These are phyloP conservation scores for Apocheima hispidaria DNA, from an alignment of 2,888 invertebrate species.

Conservation along the genomic window DNA sequence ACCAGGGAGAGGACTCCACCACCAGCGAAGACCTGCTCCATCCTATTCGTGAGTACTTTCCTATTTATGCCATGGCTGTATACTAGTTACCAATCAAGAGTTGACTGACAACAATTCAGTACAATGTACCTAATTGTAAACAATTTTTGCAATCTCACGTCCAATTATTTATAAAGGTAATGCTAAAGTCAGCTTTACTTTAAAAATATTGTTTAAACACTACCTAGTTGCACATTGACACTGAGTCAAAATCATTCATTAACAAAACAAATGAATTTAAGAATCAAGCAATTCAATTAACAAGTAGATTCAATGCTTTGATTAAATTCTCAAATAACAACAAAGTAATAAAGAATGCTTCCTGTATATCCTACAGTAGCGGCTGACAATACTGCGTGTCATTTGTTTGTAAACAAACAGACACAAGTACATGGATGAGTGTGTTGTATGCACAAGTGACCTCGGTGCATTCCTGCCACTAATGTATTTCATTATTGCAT, in stretches of 20 bases:
- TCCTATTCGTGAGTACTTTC: slow-evolving; percentile 89
- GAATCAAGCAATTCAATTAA: slow-evolving; percentile 16
- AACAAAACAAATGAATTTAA: slow-evolving; percentile 15
- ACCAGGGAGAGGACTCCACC: slow-evolving; percentile 89
- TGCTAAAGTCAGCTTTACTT: background rate
- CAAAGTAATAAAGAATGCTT: slow-evolving; percentile 22
- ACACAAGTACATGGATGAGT: no score
- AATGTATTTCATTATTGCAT: slow-evolving; percentile 36
- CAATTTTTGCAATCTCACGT: background rate
- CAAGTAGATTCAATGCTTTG: background rate
- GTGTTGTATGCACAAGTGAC: slow-evolving; percentile 30
- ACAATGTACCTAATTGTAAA: no score
- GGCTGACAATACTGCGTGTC: slow-evolving; percentile 33
- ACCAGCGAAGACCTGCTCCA: slow-evolving; percentile 89
- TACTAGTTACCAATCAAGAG: background rate
- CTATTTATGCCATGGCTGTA: background rate
- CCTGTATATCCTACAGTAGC: slow-evolving; percentile 19
- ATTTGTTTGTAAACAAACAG: slow-evolving; percentile 45
- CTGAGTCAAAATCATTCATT: background rate
- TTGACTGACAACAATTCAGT: no score
- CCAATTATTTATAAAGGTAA: background rate
- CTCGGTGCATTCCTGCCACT: slow-evolving; percentile 29
- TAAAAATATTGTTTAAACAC: no score
- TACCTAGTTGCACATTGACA: background rate
- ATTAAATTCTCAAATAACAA: slow-evolving; percentile 1